A percentile compares a stretch with the other conserved stretches of the same genome.
These are phyloP conservation scores for Sminthurinus aureus DNA, from an alignment of 2,888 invertebrate genomes.

Conservation along the genomic window DNA sequence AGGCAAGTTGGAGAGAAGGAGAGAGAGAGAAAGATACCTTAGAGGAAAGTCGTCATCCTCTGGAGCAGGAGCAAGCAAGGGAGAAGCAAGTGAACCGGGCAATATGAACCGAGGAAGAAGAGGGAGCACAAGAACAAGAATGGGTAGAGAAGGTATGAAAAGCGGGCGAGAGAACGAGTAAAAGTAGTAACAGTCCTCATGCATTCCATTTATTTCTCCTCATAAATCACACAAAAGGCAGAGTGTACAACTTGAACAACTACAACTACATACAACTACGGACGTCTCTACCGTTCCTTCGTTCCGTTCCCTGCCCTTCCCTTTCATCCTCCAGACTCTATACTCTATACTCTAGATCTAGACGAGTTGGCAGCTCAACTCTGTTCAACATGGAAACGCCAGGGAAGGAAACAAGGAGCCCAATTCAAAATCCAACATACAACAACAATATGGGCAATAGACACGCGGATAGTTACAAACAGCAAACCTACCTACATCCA, in stretches of 20 bases:
- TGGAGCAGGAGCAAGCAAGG: too few relatives aligned
- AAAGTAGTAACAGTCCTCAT: conserved; percentile 49
- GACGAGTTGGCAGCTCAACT: conserved; percentile 35
- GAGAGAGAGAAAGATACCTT: conserved; percentile 19
- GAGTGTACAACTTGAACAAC: not conserved
- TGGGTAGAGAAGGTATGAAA: conserved; percentile 33
- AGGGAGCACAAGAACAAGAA: conserved; percentile 31
- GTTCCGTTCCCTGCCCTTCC: too few relatives aligned
- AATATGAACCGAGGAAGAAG: conserved; percentile 3
- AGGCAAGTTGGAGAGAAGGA: conserved; percentile 31
- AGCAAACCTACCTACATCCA: too few relatives aligned
- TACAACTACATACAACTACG: too few relatives aligned
- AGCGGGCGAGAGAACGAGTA: too few relatives aligned
- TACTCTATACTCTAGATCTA: not conserved
- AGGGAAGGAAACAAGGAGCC: too few relatives aligned
- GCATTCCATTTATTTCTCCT: conserved; percentile 58
- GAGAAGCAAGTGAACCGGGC: too few relatives aligned
- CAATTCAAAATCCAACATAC: too few relatives aligned
- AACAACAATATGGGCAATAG: too few relatives aligned
- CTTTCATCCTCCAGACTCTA: not conserved
- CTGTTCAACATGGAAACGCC: conserved; percentile 9
- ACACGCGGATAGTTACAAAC: too few relatives aligned
- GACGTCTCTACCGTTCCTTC: too few relatives aligned
- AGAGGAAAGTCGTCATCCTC: not conserved
- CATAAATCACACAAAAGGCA: conserved; percentile 60